A percentile compares a stretch with the other conserved stretches of the same genome.
phyloP scores from a whole-genome alignment of 30 jellyfish, hydroid and myxozoan species.

The Chrysaora quinquecirrha region DNA sequence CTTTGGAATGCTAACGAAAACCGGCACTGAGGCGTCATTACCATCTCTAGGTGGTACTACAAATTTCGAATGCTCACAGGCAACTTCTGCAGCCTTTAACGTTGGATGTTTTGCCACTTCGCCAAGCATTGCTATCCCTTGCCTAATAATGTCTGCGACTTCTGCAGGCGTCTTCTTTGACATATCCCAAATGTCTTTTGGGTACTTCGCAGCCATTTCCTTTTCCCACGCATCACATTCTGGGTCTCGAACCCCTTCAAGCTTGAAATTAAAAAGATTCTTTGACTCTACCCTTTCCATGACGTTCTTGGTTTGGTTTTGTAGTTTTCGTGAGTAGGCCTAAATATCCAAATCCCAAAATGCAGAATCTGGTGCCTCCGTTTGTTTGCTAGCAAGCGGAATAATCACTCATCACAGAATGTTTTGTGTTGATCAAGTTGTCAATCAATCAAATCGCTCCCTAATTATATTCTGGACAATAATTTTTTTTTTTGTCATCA shows the following conservation, averaged over 20 bases:
- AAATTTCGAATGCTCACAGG: conserved; percentile 28
- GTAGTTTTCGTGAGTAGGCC: too few species aligned
- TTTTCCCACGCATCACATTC: conserved; percentile 4
- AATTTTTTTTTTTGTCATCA: too few species aligned
- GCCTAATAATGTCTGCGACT: not conserved
- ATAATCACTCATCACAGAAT: too few species aligned
- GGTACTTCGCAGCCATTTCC: not conserved
- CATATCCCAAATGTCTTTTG: not conserved
- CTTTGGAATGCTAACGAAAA: conserved; percentile 37
- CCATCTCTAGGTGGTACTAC: conserved; percentile 59
- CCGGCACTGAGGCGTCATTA: conserved; percentile 37
- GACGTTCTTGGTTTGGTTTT: too few species aligned
- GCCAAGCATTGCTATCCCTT: not conserved
- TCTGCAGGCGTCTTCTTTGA: not conserved
- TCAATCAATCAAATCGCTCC: too few species aligned
- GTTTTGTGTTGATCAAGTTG: too few species aligned
- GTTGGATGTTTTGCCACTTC: conserved; percentile 1
- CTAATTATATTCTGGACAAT: too few species aligned
- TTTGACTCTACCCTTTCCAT: conserved; percentile 52
- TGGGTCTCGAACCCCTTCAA: conserved; percentile 28
- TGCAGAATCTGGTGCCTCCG: too few species aligned
- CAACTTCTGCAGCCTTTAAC: not conserved
- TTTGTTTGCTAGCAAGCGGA: too few species aligned
- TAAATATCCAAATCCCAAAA: too few species aligned
- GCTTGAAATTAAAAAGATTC: conserved; percentile 45